Evolutionary conservation across 2,888 invertebrate genomes (phyloP).

Genomic region (Meta bourneti): DNA sequence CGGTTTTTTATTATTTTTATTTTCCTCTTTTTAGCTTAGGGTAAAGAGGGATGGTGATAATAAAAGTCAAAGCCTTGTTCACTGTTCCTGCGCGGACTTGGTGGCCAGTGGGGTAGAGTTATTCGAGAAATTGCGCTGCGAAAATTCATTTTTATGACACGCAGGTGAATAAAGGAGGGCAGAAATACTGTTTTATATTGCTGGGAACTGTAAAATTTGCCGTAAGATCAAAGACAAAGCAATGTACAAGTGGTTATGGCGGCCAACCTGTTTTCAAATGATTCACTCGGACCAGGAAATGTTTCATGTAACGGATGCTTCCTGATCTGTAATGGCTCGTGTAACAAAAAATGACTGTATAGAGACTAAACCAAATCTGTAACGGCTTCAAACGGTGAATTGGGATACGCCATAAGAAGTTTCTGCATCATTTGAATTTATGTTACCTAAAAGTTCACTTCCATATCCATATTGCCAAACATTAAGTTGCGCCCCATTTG

Average conservation of each 20-base stretch:
- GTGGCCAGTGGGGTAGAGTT: too few species aligned
- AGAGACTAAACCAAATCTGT: too few species aligned
- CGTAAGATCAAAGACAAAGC: not conserved
- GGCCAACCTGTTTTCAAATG: not conserved
- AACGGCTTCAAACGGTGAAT: too few species aligned
- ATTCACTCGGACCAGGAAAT: not conserved
- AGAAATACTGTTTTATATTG: not conserved
- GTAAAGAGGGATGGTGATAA: constrained; percentile 45
- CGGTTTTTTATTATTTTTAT: constrained; percentile 11
- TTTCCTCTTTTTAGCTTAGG: constrained; percentile 14
- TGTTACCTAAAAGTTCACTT: too few species aligned
- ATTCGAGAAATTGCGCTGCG: too few species aligned
- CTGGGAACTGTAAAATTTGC: not conserved
- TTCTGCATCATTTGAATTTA: too few species aligned
- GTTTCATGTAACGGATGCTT: too few species aligned
- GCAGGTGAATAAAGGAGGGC: not conserved
- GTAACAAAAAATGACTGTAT: too few species aligned
- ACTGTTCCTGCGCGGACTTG: not conserved
- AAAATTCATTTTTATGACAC: not conserved
- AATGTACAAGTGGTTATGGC: not conserved
- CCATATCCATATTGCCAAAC: too few species aligned
- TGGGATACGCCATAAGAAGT: too few species aligned
- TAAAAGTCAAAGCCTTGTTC: constrained; percentile 64
- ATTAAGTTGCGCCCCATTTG: too few species aligned
- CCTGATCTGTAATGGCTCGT: too few species aligned